These are phyloP conservation scores for Ceyx cyanopectus DNA, from an alignment of 2,113 vertebrate species.

Conservation along the genomic window DNA sequence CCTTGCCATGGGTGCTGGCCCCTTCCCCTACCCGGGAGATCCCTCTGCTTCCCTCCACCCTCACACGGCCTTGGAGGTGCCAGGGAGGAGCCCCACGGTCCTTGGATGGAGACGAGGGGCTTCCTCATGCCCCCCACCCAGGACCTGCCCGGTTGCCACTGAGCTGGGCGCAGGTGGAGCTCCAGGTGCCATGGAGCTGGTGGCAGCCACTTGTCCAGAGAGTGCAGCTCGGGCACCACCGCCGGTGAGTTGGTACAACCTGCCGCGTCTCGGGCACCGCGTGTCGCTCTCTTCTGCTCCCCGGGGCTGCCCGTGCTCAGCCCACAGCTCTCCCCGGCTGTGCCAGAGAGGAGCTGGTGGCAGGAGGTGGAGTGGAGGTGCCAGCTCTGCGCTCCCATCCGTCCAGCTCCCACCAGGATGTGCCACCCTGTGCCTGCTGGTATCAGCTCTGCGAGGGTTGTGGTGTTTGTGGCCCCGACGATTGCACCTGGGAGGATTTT, in stretches of 20 bases:
- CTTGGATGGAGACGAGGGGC: neutral
- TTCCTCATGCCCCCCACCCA: fast-evolving
- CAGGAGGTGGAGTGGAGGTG: neutral
- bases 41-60: neutral
- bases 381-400: neutral
- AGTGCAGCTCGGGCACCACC: fast-evolving
- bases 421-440: neutral
- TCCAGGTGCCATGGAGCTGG: neutral
- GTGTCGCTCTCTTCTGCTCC: neutral
- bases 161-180: neutral
- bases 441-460: too few species aligned
- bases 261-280: fast-evolving
- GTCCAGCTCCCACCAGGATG: fast-evolving
- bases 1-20: neutral
- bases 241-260: neutral
- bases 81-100: fast-evolving
- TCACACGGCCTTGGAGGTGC: fast-evolving
- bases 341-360: too few species aligned
- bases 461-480: neutral
- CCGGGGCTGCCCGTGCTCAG: neutral
- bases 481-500: too few species aligned
- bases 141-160: fast-evolving
- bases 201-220: neutral
- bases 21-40: neutral
- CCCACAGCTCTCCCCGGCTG: neutral